Evolutionary conservation across 2,113 vertebrate genomes (phyloP).

Genomic region (Bungarus multicinctus): DNA sequence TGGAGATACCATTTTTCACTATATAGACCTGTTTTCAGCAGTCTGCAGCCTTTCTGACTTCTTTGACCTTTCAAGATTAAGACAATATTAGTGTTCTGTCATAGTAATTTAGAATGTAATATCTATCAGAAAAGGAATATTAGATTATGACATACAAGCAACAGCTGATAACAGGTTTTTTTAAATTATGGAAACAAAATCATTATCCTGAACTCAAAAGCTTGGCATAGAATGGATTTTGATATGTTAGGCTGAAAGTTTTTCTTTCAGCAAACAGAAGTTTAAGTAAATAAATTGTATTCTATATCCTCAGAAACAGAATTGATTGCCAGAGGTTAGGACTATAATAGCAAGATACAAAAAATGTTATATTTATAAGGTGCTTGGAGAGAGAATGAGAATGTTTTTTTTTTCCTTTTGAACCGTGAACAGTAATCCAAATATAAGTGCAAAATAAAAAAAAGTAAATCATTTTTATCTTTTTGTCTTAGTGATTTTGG

Average conservation of each 20-base stretch:
- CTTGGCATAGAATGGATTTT: background rate
- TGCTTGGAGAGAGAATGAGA: background rate
- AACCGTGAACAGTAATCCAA: constrained; percentile 32
- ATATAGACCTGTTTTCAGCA: background rate
- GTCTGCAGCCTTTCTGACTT: background rate
- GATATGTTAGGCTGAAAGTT: constrained; percentile 46
- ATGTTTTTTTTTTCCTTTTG: constrained; percentile 37
- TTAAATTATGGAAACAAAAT: background rate
- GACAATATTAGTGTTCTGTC: background rate
- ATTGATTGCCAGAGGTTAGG: constrained; percentile 42
- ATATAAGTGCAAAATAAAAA: constrained; percentile 30
- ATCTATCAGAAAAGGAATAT: background rate
- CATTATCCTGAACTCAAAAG: background rate
- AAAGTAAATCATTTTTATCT: constrained; percentile 20
- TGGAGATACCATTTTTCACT: background rate
- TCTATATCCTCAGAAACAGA: constrained; percentile 55
- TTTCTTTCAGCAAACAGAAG: constrained; percentile 62
- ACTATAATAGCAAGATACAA: constrained; percentile 11
- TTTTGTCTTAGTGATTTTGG: constrained; percentile 24
- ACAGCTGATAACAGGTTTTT: background rate
- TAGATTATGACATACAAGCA: background rate
- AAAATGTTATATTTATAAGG: background rate
- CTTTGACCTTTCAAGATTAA: background rate
- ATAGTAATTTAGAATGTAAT: background rate
- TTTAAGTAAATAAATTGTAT: constrained; percentile 60